Evolutionary conservation across 2,797 vertebrate genomes (phyloP), one percentile per base, ranked within the genome.

Genomic region (Enteromius mattozi): DNA sequence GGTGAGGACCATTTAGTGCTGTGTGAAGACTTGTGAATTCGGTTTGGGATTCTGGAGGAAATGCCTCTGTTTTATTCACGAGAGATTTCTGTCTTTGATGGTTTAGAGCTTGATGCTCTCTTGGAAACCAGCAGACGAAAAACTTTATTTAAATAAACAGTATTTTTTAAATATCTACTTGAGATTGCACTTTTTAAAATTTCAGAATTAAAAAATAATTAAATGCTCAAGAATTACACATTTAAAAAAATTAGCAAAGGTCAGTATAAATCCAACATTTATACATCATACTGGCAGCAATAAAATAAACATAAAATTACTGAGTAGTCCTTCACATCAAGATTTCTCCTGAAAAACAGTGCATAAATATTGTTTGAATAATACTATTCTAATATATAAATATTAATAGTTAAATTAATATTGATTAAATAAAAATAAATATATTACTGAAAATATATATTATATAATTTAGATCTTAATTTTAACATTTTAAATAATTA

Each of bases 11-110:
- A 5, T 24, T 45, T 59, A 59, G 77, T 45, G 49, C 47, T 30
- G 61, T 24, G 59, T 56, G 68, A 17, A 13, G 59, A 45, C 5
- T 19, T 82, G 49, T 37, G 13, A 40, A 40, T 40, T 30, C 5
- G 14, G 49, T 77, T 68, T 49, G 24, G 42, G 30, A 17, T 1
- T 45, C 10, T 83, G 59, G 49, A 68, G 42, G 81, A 72, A 82
- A 40, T 72, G 30, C 77, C 35, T 54, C n/a, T 54, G 63, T 10
- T 86, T 86, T 45, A 78, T 37, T 69, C 37, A 54, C 35, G 13
- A 54, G 21, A 54, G 65, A 35, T 6, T 21, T 79, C 30, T 35
- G 47, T 54, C 49, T n/a, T 0, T 54, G 71, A 51, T 51, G 17
- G 9, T 6, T 35, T 49, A 54, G 19, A 75, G 14, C 19, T 75